Evolutionary conservation across 1,140 invertebrate species (phyloP), one percentile per base, ranked within the genome.

Genomic region (Anadara kagoshimensis): DNA sequence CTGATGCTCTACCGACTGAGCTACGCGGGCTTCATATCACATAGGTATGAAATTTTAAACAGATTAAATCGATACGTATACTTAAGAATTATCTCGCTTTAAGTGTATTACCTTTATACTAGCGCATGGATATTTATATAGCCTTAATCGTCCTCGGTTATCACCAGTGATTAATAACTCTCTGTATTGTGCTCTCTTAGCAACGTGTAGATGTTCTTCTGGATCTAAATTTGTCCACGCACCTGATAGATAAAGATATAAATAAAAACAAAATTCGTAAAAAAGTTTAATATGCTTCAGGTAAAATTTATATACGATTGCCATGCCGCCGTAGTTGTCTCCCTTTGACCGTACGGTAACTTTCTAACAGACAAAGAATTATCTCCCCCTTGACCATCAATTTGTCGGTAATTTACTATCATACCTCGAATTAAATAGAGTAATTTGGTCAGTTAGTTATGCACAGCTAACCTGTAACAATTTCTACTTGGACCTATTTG

Each of bases 201-300:
- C 92, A 47, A 92, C 91, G 86, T 96, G 96, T 51, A 97, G 91
- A 86, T 96, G 95, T 14, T 95, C 95, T 29, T 94, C 95, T 87
- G 96, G 95, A 0, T 94, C 94, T 82, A 93, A 92, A 86, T 96
- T 94, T 2, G 95, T 94, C 95, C 95, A 97, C 84, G 96, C 93
- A 56, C 95, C 95, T 83, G 85, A 77, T 3, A 3, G 29, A 36
- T 36, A 3, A 2, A 36, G 7, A 36, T 36, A 36, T 3, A 36
- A 36, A 7, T 36, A 7, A 22, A 47, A 44, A 22, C 20, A 26
- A 57, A 12, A 26, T 14, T n/a, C 20, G 26, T 26, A 5, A 20
- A n/a, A 24, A 43, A 68, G 5, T 36, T 36, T 2, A 36, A 36
- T 10, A 47, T 16, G 16, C 11, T 36, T 26, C 10, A 18, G 43